Percentiles rank a stretch among this genome's conserved stretches.
These are phyloP conservation scores for Willisornis vidua DNA, from an alignment of 2,113 vertebrate genomes.

Conservation along the genomic window DNA sequence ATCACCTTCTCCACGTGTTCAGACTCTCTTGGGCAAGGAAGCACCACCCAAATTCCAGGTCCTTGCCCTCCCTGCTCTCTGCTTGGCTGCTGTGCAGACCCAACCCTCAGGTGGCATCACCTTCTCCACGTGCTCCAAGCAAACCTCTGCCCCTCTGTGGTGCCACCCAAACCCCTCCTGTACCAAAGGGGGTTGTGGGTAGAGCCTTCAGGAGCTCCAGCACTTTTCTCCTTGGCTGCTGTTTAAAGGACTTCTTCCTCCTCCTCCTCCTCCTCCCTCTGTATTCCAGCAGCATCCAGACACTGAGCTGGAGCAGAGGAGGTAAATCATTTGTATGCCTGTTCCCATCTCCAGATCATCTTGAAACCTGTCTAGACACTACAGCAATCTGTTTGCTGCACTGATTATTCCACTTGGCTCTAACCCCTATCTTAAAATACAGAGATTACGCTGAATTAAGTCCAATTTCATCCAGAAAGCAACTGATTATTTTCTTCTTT, in stretches of 20 bases:
- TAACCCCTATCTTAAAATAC: neutral
- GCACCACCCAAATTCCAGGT: neutral
- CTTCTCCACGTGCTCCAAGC: neutral
- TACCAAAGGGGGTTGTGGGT: neutral
- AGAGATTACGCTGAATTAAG: conserved; percentile 17
- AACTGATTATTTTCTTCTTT: conserved; percentile 21
- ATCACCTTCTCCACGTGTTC: too few relatives aligned
- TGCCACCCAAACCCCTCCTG: too few relatives aligned
- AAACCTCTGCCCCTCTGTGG: neutral
- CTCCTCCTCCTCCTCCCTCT: neutral
- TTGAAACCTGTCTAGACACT: neutral
- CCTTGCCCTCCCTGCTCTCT: neutral
- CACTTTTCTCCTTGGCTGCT: neutral
- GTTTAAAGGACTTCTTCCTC: neutral
- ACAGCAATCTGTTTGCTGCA: neutral
- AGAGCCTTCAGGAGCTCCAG: neutral
- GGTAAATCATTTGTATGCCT: neutral
- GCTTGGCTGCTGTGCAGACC: too few relatives aligned
- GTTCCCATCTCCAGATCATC: neutral
- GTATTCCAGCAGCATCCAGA: neutral
- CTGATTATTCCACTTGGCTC: neutral
- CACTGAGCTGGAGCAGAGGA: neutral
- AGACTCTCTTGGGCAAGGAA: neutral
- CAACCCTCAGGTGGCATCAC: fast-evolving
- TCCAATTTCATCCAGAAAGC: conserved; percentile 21